phyloP scores from a whole-genome alignment of 2,888 invertebrate genomes.

The Catocala nupta region DNA sequence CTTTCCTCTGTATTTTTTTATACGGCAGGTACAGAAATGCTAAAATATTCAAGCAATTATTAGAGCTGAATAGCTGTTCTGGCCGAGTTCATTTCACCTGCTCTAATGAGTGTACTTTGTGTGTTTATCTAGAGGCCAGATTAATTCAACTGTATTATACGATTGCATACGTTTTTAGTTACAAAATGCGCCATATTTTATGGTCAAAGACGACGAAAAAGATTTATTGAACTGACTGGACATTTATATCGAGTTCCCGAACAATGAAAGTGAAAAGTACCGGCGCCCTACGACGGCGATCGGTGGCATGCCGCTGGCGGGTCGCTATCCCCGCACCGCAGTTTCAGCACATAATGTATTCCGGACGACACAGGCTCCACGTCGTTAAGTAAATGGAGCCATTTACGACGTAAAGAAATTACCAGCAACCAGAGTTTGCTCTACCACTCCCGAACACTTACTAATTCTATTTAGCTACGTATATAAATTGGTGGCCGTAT shows the following conservation, averaged over 20 bases:
- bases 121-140: too few species aligned
- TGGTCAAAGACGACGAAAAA: too few species aligned
- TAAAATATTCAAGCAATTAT: not conserved
- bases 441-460: constrained; percentile 20
- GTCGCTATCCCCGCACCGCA: not conserved
- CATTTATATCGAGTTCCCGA: too few species aligned
- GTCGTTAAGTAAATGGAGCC: constrained; percentile 27
- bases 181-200: too few species aligned
- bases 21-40: not conserved
- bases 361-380: constrained; percentile 7
- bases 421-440: constrained; percentile 2
- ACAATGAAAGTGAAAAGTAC: too few species aligned
- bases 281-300: too few species aligned
- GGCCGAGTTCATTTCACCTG: not conserved
- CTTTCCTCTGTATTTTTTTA: not conserved
- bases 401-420: constrained; percentile 30
- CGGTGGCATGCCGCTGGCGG: too few species aligned
- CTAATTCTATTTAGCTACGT: constrained; percentile 27
- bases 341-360: constrained; percentile 19
- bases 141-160: too few species aligned
- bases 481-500: constrained; percentile 30
- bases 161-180: too few species aligned
- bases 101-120: too few species aligned
- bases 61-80: not conserved
- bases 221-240: too few species aligned